Evolutionary conservation across 2,888 invertebrate species (phyloP), one percentile per base, ranked within the genome.

Genomic region (Zaprionus bogoriensis): DNA sequence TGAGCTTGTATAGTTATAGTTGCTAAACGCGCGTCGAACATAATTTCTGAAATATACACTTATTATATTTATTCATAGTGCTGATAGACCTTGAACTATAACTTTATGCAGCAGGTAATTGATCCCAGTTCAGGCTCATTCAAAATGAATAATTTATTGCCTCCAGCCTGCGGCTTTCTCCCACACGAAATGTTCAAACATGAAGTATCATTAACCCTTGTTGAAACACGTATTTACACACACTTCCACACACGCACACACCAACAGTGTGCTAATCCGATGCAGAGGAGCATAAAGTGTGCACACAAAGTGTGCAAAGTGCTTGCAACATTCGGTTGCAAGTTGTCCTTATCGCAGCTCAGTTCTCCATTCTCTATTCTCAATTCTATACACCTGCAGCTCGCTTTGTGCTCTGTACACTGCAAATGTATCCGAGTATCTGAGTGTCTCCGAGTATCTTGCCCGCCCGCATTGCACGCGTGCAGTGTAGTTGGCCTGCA

Each of bases 331-430:
- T 10, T 20, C 9, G 28, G 17, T 22, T n/a, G 9, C 17, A 14
- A 20, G 23, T 42, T 58, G 39, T 12, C 22, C 54, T 55, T 67
- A 57, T 67, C 51, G 23, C 50, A 48, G 14, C 28, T n/a, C 22
- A 12, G 9, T 7, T 4, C 27, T n/a, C n/a, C n/a, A n/a, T n/a
- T n/a, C 19, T 14, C 20, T 30, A 12, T 19, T 12, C 41, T 22
- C 25, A 19, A 23, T 6, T 38, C 3, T 20, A 41, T 53, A 50
- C 36, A 54, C 17, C 65, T 54, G 51, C 51, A 6, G 1, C 19
- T 30, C n/a, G 14, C 17, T 36, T 14, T 32, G 14, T 42, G 17
- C 44, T 25, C 51, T 67, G 59, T 36, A 6, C 23, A 23, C 6
- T 30, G 51, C 64, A 59, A 64, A 54, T 51, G 62, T 57, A 30